Base-by-base conservation (phyloP, 2,797 vertebrate species). In the Lophius americanus region DNA sequence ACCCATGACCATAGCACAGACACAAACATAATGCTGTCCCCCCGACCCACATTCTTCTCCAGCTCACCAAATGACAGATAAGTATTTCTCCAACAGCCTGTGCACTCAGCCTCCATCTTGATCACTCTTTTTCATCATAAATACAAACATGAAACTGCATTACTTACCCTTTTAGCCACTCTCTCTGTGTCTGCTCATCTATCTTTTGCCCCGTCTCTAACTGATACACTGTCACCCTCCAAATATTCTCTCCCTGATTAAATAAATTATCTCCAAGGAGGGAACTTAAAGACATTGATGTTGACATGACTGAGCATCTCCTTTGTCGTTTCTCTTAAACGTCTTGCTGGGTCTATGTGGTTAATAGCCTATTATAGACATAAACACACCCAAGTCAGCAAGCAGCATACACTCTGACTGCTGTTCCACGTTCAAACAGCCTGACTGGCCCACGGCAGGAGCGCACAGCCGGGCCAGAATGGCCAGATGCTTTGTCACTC, bases 281-380 rank as follows among this genome's bases (percentile, higher is more conserved):
- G 23, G 7, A 64, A 77, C 48, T 52, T 76, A 52, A 74, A 67
- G 63, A 81, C 86, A 53, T 79, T 52, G 64, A 64, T 68, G 68
- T 77, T 83, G 75, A 80, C 67, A 66, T 61, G 23, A 38, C 35
- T 46, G 51, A 69, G 62, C 12, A 8, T 76, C 81, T 82, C 79
- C 57, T 81, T 66, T 73, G 64, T 61, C 35, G 41, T 69, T 85
- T 80, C 74, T 78, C 69, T 78, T 81, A 64, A 75, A 48, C 73
- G 67, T 76, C 67, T 77, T 83, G 85, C 75, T 86, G 81, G 72
- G 67, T 83, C 63, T 86, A 78, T 89, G 77, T 83, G 72, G 72
- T 86, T 83, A 72, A 85, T 78, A 73, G 79, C 80, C 64, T 84
- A 70, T 74, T 84, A 82, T 68, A 89, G 79, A 85, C 77, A 83